phyloP scores from a whole-genome alignment of 2,888 invertebrate species.

The Cryptus viduatorius region DNA sequence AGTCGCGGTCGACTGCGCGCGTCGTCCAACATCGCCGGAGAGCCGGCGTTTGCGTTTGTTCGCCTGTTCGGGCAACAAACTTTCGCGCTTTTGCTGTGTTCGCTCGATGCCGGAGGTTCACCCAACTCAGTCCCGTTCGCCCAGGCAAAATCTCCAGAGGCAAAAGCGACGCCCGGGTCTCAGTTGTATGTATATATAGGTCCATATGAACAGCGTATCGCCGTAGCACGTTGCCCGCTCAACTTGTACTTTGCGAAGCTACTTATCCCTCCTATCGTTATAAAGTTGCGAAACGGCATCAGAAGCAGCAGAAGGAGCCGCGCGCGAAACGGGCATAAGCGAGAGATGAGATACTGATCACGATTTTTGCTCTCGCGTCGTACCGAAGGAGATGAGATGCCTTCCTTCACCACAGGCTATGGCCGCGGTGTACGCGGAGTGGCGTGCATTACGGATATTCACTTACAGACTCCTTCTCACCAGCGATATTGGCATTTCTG shows the following conservation, averaged over 20 bases:
- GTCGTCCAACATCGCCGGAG: constrained; percentile 73
- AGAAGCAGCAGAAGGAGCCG: not conserved
- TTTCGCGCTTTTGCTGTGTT: constrained; percentile 61
- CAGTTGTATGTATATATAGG: not conserved
- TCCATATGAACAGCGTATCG: not conserved
- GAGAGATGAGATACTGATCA: constrained; percentile 45
- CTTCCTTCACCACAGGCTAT: not conserved
- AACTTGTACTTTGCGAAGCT: constrained; percentile 28
- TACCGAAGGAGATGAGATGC: not conserved
- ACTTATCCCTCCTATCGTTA: constrained; percentile 41
- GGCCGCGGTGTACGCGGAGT: not conserved
- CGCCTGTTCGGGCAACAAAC: constrained; percentile 71
- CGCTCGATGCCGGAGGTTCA: not conserved
- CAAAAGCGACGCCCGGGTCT: not conserved
- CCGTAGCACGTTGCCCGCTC: not conserved
- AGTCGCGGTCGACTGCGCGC: constrained; percentile 72
- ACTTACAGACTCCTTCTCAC: constrained; percentile 16
- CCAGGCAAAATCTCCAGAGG: not conserved
- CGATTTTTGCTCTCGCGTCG: constrained; percentile 19
- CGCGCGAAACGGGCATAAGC: constrained; percentile 7
- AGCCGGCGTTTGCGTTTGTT: not conserved
- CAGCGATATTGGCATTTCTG: constrained; percentile 1
- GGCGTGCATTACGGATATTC: constrained; percentile 38
- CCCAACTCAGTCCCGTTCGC: not conserved
- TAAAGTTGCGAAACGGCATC: constrained; percentile 27